A percentile compares a stretch with the other conserved stretches of the same genome.
Evolutionary conservation across 64 coral and sea anemone genomes (phyloP).

Genomic region (Acropora tenuis): DNA sequence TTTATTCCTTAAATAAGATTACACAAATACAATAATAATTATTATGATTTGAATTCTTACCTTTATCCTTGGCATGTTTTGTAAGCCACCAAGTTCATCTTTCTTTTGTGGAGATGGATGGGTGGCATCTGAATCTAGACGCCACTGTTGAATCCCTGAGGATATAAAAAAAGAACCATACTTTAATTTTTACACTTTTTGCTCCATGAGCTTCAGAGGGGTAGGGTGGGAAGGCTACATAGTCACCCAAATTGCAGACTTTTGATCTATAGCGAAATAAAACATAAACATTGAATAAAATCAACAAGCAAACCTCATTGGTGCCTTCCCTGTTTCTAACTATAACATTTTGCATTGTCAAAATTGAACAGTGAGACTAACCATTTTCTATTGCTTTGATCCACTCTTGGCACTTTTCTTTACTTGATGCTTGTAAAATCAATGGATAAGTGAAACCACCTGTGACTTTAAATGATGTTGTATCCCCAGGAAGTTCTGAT

Average conservation of each 20-base stretch:
- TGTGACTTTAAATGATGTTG: constrained; percentile 61
- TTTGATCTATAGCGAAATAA: no score
- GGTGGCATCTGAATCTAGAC: constrained; percentile 66
- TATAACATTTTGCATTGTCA: background rate
- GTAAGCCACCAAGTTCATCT: constrained; percentile 20
- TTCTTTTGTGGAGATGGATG: background rate
- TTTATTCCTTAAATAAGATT: no score
- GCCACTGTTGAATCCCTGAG: constrained; percentile 72
- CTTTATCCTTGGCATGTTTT: constrained; percentile 21
- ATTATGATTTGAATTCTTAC: background rate
- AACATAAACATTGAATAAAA: no score
- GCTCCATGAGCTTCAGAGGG: no score
- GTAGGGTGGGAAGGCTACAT: no score
- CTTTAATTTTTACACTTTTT: no score
- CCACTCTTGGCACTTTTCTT: constrained; percentile 79
- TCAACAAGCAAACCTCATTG: no score
- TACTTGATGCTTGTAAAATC: constrained; percentile 67
- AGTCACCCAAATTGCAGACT: background rate
- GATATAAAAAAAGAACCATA: background rate
- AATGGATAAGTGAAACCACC: constrained; percentile 66
- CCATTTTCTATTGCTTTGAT: constrained; percentile 73
- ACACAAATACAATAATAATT: no score
- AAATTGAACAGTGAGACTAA: background rate
- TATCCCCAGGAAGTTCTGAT: constrained; percentile 35
- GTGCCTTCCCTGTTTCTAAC: no score